Conservation (phyloP, 2,797 vertebrate genomes). For the Poecilia wingei region DNA sequence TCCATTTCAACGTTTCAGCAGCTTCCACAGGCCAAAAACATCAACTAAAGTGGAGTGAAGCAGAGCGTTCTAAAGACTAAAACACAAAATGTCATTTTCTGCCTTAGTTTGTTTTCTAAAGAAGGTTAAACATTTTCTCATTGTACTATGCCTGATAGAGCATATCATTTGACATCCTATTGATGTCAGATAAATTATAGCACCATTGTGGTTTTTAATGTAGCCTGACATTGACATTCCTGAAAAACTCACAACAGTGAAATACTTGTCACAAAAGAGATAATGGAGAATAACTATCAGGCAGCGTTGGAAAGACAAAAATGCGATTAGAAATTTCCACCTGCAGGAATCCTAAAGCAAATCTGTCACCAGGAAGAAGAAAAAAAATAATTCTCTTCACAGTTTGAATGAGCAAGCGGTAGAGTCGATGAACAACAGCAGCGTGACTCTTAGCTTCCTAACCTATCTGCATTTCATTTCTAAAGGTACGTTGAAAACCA, state of each 20-base stretch:
- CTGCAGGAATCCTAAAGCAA: conserved; percentile 36
- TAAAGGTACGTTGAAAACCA: background rate
- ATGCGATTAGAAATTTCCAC: conserved; percentile 33
- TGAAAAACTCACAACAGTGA: conserved; percentile 24
- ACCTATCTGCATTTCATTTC: conserved; percentile 6
- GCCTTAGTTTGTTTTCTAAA: background rate
- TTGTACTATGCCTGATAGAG: background rate
- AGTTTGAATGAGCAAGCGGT: background rate
- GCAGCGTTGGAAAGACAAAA: conserved; percentile 26
- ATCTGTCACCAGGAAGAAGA: background rate
- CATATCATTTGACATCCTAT: background rate
- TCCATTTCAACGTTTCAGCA: background rate
- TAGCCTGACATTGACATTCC: background rate
- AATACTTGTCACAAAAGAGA: conserved; percentile 44
- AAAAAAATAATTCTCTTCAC: conserved; percentile 11
- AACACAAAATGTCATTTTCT: background rate
- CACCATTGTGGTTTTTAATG: background rate
- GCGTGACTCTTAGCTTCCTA: conserved; percentile 1
- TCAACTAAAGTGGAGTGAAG: background rate
- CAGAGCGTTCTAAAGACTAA: no score
- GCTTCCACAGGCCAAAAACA: background rate
- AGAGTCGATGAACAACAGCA: background rate
- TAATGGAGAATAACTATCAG: conserved; percentile 36
- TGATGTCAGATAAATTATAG: background rate
- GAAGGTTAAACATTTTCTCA: background rate